Conservation (phyloP, 2,797 vertebrate species). For the Ibycter americanus region DNA sequence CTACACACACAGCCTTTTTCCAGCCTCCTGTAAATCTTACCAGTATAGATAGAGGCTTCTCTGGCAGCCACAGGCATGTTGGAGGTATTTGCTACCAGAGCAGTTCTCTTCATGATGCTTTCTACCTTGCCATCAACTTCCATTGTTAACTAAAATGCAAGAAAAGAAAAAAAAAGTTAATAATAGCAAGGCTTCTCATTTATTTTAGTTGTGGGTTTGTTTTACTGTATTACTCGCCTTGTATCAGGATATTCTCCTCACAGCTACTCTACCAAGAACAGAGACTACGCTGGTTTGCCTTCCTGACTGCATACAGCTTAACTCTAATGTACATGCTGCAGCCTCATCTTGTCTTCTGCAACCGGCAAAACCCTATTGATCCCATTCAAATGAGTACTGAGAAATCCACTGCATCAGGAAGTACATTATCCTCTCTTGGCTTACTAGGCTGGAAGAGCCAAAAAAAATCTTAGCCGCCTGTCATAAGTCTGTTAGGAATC, state of each 20-base stretch:
- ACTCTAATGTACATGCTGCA: neutral
- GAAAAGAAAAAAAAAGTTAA: neutral
- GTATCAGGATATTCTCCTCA: neutral
- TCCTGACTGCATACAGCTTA: neutral
- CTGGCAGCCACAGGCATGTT: constrained; percentile 99
- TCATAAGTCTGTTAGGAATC: neutral
- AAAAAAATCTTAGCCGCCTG: neutral
- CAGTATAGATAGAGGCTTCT: constrained; percentile 98
- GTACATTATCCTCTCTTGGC: neutral
- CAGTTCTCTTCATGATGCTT: constrained; percentile 99
- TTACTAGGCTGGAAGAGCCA: neutral
- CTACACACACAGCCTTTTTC: neutral
- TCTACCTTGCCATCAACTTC: constrained; percentile 95
- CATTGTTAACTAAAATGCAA: constrained; percentile 89
- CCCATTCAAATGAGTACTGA: neutral
- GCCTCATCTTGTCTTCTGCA: neutral
- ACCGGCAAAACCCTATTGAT: neutral
- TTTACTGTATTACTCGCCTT: neutral
- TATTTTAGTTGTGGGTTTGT: neutral
- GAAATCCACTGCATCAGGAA: neutral
- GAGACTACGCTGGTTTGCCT: neutral
- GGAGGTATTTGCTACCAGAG: constrained; percentile 96
- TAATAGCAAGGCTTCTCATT: neutral
- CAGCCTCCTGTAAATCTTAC: constrained; percentile 70
- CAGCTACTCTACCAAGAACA: neutral